These are phyloP conservation scores for Mylabris sibirica DNA, from an alignment of 2,888 invertebrate species.

Conservation along the genomic window DNA sequence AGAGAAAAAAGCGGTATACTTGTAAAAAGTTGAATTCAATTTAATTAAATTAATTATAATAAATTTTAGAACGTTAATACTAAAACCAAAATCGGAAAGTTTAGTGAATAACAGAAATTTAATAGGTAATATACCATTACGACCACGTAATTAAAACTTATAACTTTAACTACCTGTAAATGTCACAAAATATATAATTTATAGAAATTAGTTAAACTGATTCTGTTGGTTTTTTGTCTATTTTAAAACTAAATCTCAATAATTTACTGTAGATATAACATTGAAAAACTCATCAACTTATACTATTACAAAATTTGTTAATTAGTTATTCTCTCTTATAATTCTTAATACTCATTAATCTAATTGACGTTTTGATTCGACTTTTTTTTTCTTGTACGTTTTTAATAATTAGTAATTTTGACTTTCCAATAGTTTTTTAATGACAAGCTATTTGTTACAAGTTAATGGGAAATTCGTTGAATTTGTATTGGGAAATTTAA, in stretches of 20 bases:
- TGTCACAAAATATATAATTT: constrained; percentile 2
- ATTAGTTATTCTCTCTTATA: too few species aligned
- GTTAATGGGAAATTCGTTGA: too few species aligned
- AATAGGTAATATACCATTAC: constrained; percentile 4
- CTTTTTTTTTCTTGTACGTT: too few species aligned
- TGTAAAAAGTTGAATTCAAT: not conserved
- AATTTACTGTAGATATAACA: too few species aligned
- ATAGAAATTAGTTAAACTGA: not conserved
- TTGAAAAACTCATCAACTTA: not conserved
- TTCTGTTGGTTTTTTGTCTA: not conserved
- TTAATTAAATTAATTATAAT: not conserved
- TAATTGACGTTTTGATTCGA: too few species aligned
- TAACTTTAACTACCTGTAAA: constrained; percentile 3
- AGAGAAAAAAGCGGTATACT: not conserved
- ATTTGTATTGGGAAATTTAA: too few species aligned
- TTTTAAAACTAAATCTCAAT: too few species aligned
- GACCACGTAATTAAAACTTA: constrained; percentile 4
- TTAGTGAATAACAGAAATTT: not conserved
- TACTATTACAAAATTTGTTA: too few species aligned
- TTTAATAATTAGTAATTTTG: too few species aligned
- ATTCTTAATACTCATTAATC: not conserved
- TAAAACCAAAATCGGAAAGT: not conserved
- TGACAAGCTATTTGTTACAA: too few species aligned
- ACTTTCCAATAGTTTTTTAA: too few species aligned
- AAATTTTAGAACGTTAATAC: not conserved